Conservation (phyloP, 2,113 vertebrate species). For the Chaetorhynchus papuensis region DNA sequence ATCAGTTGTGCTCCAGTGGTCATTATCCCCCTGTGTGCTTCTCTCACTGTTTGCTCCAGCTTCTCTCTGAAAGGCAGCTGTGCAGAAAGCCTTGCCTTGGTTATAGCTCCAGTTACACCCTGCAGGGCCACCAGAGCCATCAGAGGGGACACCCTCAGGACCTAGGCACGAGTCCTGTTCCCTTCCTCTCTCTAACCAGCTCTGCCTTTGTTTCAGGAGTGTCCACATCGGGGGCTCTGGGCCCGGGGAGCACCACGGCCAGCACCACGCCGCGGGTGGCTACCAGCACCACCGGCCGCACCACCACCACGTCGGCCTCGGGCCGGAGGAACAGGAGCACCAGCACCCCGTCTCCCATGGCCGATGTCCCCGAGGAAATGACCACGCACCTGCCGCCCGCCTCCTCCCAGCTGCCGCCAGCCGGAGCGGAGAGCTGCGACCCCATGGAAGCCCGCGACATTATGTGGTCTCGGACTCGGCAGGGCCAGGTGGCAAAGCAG, state of each 20-base stretch:
- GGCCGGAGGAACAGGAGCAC: conserved; percentile 76
- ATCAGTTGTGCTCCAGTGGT: not conserved
- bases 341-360: conserved; percentile 69
- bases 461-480: conserved; percentile 90
- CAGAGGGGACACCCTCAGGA: not conserved
- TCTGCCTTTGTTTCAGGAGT: conserved; percentile 72
- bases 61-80: not conserved
- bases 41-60: not conserved
- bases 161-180: not conserved
- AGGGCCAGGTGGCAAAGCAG: conserved; percentile 83
- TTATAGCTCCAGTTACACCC: not conserved
- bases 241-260: conserved; percentile 76
- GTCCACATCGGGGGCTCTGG: conserved; percentile 80
- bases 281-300: conserved; percentile 61
- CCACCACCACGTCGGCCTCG: conserved; percentile 69
- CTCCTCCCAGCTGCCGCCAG: conserved; percentile 83
- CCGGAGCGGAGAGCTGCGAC: conserved; percentile 83
- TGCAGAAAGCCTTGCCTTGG: not conserved
- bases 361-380: conserved; percentile 58
- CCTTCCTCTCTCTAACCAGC: not conserved
- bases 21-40: not conserved
- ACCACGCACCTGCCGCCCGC: conserved; percentile 67
- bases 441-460: conserved; percentile 84
- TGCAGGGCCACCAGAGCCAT: accelerated
- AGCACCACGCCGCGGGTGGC: conserved; percentile 76